Conservation (phyloP, 2,888 invertebrate species). For the Drosophila rubida region DNA sequence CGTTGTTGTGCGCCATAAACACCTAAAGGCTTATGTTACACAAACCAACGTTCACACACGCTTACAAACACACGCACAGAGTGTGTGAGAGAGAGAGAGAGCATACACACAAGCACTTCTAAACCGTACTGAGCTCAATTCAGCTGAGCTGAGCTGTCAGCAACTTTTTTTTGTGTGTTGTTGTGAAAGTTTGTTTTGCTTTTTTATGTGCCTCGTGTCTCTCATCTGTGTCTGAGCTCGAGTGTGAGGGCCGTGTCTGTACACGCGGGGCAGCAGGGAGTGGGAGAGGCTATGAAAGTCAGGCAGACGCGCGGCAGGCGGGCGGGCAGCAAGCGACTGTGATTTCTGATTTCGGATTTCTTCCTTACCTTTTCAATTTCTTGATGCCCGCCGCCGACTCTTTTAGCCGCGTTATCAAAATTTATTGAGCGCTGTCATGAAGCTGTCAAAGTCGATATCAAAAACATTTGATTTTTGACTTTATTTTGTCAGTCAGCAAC, state of each 20-base stretch:
- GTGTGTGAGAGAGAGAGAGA: no score
- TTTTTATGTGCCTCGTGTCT: slow-evolving; percentile 54
- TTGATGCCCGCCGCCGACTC: slow-evolving; percentile 39
- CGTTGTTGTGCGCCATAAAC: slow-evolving; percentile 59
- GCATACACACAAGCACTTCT: slow-evolving; percentile 4
- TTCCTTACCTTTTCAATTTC: slow-evolving; percentile 55
- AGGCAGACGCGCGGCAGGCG: not conserved
- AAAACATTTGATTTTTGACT: slow-evolving; percentile 82
- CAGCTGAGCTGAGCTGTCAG: slow-evolving; percentile 63
- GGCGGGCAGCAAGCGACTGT: slow-evolving; percentile 33
- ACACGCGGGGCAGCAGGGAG: no score
- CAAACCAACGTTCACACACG: slow-evolving; percentile 20
- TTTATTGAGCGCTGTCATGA: slow-evolving; percentile 83
- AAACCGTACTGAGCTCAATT: slow-evolving; percentile 29
- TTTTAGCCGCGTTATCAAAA: slow-evolving; percentile 75
- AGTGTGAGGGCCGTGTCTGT: not conserved
- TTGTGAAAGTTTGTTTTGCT: slow-evolving; percentile 54
- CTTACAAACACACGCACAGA: not conserved
- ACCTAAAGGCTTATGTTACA: slow-evolving; percentile 61
- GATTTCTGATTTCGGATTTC: slow-evolving; percentile 53
- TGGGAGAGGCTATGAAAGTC: not conserved
- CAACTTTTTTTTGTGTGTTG: slow-evolving; percentile 35
- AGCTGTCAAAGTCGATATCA: slow-evolving; percentile 82
- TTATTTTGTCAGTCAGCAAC: slow-evolving; percentile 71
- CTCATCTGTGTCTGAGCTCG: slow-evolving; percentile 2